Evolutionary conservation across 1,140 invertebrate genomes (phyloP), one percentile per base, ranked within the genome.

Genomic region (Brachionus paranguensis): DNA sequence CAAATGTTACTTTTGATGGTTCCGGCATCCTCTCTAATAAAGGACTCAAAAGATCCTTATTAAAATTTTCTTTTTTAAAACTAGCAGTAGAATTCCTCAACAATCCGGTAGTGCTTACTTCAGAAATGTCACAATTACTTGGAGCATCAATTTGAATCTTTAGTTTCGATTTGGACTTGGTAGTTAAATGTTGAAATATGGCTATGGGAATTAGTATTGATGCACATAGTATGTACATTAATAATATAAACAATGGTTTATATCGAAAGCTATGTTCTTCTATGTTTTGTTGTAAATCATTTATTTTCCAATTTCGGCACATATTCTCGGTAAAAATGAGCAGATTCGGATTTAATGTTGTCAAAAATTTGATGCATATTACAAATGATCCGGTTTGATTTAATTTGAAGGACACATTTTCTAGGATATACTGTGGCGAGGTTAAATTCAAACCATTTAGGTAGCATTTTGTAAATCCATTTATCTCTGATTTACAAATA

Each of bases 151-250:
- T 43, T 72, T 43, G 17, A 8, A 72, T 72, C 17, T 72, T 72
- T 20, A 72, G 33, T 11, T 72, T 72, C 17, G 33, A 20, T 43
- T 43, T 41, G 12, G 72, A 76, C 12, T 11, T 20, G 11, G 72
- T 76, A 11, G 3, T 12, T 10, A 76, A 29, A 50, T 76, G 43
- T 14, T 76, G 72, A 24, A 47, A 76, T 11, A 76, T 14, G 8
- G 45, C 45, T 27, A 76, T 76, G 4, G 72, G 72, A 29, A 76
- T 1, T 14, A 76, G 27, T n/a, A 76, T 37, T 10, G 72, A 76
- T 14, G 43, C 72, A 50, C 72, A 76, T 33, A 76, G 47, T 47
- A 76, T 76, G 20, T 76, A 76, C 72, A 76, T 76, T 50, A 76
- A 76, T 29, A 76, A 45, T 14, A 76, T 76, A 50, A 76, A 76